Percentiles rank a stretch among this genome's conserved stretches.
Evolutionary conservation across 2,113 vertebrate genomes (phyloP).

Genomic region (Antennarius striatus): DNA sequence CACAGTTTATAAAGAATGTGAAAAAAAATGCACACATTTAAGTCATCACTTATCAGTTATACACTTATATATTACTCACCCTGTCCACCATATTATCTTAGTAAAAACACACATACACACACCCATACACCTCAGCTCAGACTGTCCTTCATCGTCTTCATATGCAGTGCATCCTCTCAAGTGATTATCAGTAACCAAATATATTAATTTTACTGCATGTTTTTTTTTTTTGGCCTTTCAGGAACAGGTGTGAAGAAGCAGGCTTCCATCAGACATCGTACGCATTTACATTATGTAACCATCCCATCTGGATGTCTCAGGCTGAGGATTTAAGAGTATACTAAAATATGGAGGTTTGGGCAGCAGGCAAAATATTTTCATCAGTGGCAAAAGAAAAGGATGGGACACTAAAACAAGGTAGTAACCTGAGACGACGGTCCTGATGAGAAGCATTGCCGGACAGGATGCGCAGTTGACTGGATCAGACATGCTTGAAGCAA

Average conservation of each 20-base stretch:
- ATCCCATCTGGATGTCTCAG: slow-evolving; percentile 41
- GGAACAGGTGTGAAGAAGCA: slow-evolving; percentile 25
- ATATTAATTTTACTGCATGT: slow-evolving; percentile 21
- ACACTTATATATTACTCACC: slow-evolving; percentile 32
- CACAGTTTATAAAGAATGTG: background rate
- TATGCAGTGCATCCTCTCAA: background rate
- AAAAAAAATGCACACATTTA: slow-evolving; percentile 1
- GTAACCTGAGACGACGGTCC: slow-evolving; percentile 43
- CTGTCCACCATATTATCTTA: background rate
- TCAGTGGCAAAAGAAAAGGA: slow-evolving; percentile 15
- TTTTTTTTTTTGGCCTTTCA: slow-evolving; percentile 37
- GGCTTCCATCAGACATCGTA: slow-evolving; percentile 7
- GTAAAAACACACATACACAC: background rate
- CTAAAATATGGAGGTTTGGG: slow-evolving; percentile 15
- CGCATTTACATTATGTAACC: slow-evolving; percentile 25
- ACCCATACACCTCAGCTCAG: background rate
- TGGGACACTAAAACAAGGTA: slow-evolving; percentile 5
- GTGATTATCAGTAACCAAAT: slow-evolving; percentile 35
- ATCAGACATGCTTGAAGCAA: background rate
- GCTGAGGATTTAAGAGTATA: slow-evolving; percentile 58
- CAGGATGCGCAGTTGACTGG: background rate
- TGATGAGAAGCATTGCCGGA: slow-evolving; percentile 5
- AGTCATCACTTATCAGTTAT: slow-evolving; percentile 8
- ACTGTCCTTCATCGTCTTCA: slow-evolving; percentile 3
- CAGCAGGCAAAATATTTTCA: slow-evolving; percentile 7